These are phyloP conservation scores for Rhopalosiphum nymphaeae DNA, from an alignment of 2,888 invertebrate genomes.

Conservation along the genomic window DNA sequence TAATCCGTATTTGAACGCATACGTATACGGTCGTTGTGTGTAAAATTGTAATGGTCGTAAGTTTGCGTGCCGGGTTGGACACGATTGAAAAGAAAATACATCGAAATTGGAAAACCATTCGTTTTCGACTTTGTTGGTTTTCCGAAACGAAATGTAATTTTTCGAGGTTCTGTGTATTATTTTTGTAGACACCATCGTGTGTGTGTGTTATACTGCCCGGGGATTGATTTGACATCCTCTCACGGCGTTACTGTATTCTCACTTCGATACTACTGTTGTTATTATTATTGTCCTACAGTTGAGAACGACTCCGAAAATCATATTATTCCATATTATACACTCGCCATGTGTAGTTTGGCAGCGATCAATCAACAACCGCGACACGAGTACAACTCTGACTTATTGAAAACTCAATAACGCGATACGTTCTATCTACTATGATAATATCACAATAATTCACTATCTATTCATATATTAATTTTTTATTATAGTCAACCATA, in stretches of 20 bases:
- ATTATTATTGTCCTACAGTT: not conserved
- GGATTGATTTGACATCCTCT: not conserved
- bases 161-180: conserved; percentile 17
- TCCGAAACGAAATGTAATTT: conserved; percentile 36
- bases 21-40: too few relatives aligned
- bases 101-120: conserved; percentile 37
- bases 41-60: not conserved
- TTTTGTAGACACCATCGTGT: not conserved
- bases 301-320: not conserved
- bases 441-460: not conserved
- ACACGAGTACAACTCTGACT: not conserved
- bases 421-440: not conserved
- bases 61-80: not conserved
- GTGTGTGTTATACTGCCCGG: not conserved
- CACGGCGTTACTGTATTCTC: not conserved
- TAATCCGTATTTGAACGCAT: conserved; percentile 42
- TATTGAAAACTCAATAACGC: not conserved
- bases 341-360: not conserved
- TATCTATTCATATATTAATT: not conserved
- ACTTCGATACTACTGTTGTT: not conserved
- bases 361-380: not conserved
- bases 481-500: not conserved
- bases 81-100: conserved; percentile 33
- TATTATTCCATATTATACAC: not conserved
- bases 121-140: conserved; percentile 39